Evolutionary conservation across 2,113 vertebrate genomes (phyloP).

Genomic region (Leptobrachium leishanense): DNA sequence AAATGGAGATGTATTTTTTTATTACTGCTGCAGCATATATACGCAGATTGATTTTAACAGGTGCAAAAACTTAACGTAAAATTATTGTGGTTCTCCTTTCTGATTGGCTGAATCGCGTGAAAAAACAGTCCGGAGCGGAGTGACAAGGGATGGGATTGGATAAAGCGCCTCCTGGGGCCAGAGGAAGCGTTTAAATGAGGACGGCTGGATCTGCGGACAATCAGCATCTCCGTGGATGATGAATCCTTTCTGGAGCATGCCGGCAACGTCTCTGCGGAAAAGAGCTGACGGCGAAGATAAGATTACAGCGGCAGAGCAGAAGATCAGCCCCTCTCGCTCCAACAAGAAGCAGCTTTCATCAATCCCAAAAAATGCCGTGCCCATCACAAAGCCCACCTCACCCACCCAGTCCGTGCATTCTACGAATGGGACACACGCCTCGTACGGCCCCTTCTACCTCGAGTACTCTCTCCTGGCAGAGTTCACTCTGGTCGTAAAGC

Average conservation of each 20-base stretch:
- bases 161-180: no score
- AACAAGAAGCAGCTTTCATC: slow-evolving; percentile 92
- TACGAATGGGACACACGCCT: slow-evolving; percentile 91
- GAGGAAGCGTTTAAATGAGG: slow-evolving; percentile 29
- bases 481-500: slow-evolving; percentile 95
- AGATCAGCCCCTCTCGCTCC: slow-evolving; percentile 80
- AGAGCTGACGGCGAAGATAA: slow-evolving; percentile 88
- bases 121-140: no score
- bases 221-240: slow-evolving; percentile 71
- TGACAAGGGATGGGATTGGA: no score
- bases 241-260: slow-evolving; percentile 99
- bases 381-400: slow-evolving; percentile 85
- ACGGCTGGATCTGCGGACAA: slow-evolving; percentile 55
- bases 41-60: no score
- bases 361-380: slow-evolving; percentile 90
- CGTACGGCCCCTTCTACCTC: slow-evolving; percentile 96
- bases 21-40: no score
- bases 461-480: slow-evolving; percentile 97
- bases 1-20: no score
- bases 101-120: no score
- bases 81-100: no score
- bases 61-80: no score
- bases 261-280: slow-evolving; percentile 86
- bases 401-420: slow-evolving; percentile 75
- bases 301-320: slow-evolving; percentile 74